Base-by-base conservation (phyloP, 2,888 invertebrate genomes). In the Epinotia bilunana region DNA sequence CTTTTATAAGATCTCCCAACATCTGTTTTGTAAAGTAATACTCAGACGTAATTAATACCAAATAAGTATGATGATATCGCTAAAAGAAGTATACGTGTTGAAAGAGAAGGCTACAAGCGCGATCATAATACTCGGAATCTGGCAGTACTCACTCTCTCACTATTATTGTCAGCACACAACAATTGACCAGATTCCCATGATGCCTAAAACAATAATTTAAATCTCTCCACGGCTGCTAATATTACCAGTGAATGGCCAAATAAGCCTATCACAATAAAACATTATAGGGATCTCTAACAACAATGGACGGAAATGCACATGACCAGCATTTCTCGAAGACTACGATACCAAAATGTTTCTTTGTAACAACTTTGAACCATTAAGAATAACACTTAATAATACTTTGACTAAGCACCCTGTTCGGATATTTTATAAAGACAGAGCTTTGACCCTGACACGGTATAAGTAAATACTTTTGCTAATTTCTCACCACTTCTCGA, bases 321-420 rank as follows among this genome's bases (percentile, higher is more conserved):
- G n/a, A 39, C 39, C 57, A 16, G 43, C 46, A 46, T 60, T 20
- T 57, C 20, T 68, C 57, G 23, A 18, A 20, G 23, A 68, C 58
- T 39, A 58, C 20, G 20, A 43, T 11, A 23, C 2, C 2, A 57
- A 20, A 58, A 68, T 23, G 43, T 43, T 58, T 2, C 18, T 58
- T 43, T 58, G 13, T n/a, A 57, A 16, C 20, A 33, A 18, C 43
- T 11, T 68, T 58, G 20, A 16, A 57, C 39, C 57, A 57, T 57
- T 68, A 16, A 57, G 43, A 68, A 68, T 6, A 64, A 63, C 72
- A 72, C 63, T 72, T 65, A 73, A 58, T 72, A 60, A 73, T 65
- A 65, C 72, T 67, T 46, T 58, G 46, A 46, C 57, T 6, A 69
- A 69, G 69, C 69, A 69, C 69, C 69, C 46, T 69, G 69, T 69